phyloP scores from a whole-genome alignment of 2,797 vertebrate genomes.

The Ceryle rudis region DNA sequence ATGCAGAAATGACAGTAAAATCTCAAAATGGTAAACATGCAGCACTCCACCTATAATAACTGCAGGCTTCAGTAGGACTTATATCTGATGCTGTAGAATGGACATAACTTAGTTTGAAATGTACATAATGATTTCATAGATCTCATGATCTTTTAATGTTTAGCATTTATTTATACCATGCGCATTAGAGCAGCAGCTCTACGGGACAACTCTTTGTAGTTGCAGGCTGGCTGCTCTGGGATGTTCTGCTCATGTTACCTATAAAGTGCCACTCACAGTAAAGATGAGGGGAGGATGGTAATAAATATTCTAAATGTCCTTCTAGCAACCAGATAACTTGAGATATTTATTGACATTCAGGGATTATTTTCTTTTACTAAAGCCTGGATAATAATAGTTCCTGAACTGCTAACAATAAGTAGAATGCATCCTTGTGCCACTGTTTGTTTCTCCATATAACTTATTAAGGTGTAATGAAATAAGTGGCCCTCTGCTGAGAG shows the following conservation, averaged over 20 bases:
- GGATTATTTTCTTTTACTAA: conserved; percentile 25
- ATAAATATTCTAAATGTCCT: conserved; percentile 16
- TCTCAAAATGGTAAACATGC: background rate
- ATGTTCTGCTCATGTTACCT: background rate
- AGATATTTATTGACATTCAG: background rate
- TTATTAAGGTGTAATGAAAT: background rate
- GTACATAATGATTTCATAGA: background rate
- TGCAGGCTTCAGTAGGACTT: background rate
- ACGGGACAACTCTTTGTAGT: background rate
- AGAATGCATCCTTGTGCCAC: background rate
- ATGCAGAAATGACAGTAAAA: background rate
- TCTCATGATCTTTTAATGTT: conserved; percentile 9
- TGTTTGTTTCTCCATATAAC: background rate
- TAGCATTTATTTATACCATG: conserved; percentile 20
- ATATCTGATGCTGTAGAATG: background rate
- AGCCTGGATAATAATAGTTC: background rate
- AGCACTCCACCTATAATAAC: background rate
- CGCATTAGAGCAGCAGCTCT: conserved; percentile 18
- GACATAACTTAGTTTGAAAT: conserved; percentile 24
- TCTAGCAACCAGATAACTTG: background rate
- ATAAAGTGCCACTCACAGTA: background rate
- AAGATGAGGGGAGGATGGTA: background rate
- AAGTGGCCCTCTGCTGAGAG: background rate
- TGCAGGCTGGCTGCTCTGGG: background rate
- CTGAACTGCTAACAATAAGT: background rate